A percentile compares a stretch with the other conserved stretches of the same genome.
Evolutionary conservation across 2,888 invertebrate genomes (phyloP).

Genomic region (Blastobasis lacticolella): DNA sequence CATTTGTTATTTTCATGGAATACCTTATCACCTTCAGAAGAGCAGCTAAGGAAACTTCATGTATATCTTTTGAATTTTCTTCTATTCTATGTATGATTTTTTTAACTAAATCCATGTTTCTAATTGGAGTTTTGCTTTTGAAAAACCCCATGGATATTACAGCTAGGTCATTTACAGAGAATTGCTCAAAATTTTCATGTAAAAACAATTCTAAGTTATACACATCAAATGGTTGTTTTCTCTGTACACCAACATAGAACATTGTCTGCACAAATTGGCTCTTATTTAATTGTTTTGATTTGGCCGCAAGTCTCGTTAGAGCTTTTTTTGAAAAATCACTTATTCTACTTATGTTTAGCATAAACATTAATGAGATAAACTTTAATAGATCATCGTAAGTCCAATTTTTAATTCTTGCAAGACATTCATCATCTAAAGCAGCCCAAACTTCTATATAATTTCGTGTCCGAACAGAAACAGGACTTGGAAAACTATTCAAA

Average conservation of each 20-base stretch:
- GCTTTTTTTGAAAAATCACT: conserved; percentile 73
- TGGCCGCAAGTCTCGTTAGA: conserved; percentile 71
- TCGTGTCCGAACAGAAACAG: conserved; percentile 62
- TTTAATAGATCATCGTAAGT: conserved; percentile 67
- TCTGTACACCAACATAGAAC: conserved; percentile 77
- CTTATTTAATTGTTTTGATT: conserved; percentile 72
- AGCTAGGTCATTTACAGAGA: conserved; percentile 79
- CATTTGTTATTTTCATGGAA: conserved; percentile 56
- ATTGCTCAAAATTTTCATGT: conserved; percentile 61
- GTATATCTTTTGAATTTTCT: conserved; percentile 64
- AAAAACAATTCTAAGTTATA: conserved; percentile 78
- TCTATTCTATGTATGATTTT: conserved; percentile 68
- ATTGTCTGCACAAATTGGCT: conserved; percentile 78
- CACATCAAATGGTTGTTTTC: conserved; percentile 73
- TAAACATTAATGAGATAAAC: conserved; percentile 78
- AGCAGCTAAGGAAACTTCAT: conserved; percentile 79
- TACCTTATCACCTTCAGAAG: conserved; percentile 79
- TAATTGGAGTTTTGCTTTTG: conserved; percentile 80
- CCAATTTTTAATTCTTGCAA: conserved; percentile 61
- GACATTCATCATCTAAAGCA: conserved; percentile 79
- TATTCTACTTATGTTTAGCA: conserved; percentile 66
- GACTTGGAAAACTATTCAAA: conserved; percentile 67
- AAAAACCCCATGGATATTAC: conserved; percentile 85
- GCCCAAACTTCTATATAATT: conserved; percentile 80
- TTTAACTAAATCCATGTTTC: conserved; percentile 57